Percentiles rank a stretch among this genome's conserved stretches.
These are phyloP conservation scores for Taeniopygia guttata DNA, from an alignment of 2,797 vertebrate species.

Conservation along the genomic window DNA sequence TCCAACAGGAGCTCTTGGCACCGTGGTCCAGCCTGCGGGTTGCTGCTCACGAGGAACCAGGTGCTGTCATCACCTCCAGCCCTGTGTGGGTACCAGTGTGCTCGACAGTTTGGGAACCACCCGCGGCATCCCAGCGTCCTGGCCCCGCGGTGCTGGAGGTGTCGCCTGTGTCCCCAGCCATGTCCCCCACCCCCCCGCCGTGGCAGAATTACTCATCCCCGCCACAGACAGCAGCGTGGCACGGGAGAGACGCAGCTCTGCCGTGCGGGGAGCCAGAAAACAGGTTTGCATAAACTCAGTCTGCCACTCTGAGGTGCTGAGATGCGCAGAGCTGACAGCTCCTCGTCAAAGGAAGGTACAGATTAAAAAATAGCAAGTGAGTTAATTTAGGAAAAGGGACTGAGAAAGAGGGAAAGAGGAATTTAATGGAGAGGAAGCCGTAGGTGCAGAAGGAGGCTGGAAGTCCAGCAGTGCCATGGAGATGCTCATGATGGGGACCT, in stretches of 20 bases:
- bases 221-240: not conserved
- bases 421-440: not conserved
- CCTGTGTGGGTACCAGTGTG: fast-evolving
- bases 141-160: not conserved
- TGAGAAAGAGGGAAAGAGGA: not conserved
- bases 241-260: not conserved
- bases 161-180: not conserved
- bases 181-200: fast-evolving
- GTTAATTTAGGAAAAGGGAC: not conserved
- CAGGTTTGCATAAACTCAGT: not conserved
- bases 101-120: not conserved
- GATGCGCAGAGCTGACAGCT: constrained; percentile 35
- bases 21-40: fast-evolving
- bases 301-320: constrained; percentile 18
- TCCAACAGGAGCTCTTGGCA: not conserved
- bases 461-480: not conserved
- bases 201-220: not conserved
- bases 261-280: constrained; percentile 11
- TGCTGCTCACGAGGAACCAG: fast-evolving
- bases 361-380: not conserved
- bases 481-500: fast-evolving
- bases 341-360: not conserved
- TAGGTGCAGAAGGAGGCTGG: not conserved
- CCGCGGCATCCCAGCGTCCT: fast-evolving
- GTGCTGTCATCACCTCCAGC: fast-evolving